Evolutionary conservation across 2,113 vertebrate genomes (phyloP).

Genomic region (Mus pahari): DNA sequence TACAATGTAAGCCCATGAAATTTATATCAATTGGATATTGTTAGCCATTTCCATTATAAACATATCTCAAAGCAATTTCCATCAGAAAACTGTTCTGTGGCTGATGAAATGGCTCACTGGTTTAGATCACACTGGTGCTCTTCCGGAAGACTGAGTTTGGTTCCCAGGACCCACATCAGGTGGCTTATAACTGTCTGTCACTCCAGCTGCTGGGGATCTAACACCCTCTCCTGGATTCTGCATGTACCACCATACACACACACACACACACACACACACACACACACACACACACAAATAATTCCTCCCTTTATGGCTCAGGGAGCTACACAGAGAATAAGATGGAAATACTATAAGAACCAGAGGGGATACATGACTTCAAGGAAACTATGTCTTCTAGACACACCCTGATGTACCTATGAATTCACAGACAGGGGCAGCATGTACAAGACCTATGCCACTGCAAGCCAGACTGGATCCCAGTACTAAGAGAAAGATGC

Average conservation of each 20-base stretch:
- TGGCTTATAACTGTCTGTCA: not conserved
- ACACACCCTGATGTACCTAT: not conserved
- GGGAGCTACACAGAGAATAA: not conserved
- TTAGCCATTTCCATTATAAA: not conserved
- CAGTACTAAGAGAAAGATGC: not conserved
- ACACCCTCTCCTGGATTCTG: not conserved
- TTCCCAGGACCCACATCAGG: not conserved
- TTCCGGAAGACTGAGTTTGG: not conserved
- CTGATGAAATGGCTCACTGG: not conserved
- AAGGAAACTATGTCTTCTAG: not conserved
- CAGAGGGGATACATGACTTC: not conserved
- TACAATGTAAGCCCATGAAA: not conserved
- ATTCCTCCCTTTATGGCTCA: not conserved
- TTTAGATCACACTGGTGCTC: not conserved
- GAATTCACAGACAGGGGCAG: not conserved
- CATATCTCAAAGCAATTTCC: not conserved
- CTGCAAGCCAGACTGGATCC: not conserved
- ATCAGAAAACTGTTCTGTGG: not conserved
- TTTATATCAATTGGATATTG: not conserved
- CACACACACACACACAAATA: not conserved
- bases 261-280: not conserved
- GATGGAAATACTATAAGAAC: too few relatives aligned
- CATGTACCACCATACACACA: not conserved
- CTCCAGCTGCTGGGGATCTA: not conserved
- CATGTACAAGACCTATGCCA: not conserved